Percentiles rank a stretch among this genome's conserved stretches.
Evolutionary conservation across 2,888 invertebrate species (phyloP).

Genomic region (Aspidapion aeneum): DNA sequence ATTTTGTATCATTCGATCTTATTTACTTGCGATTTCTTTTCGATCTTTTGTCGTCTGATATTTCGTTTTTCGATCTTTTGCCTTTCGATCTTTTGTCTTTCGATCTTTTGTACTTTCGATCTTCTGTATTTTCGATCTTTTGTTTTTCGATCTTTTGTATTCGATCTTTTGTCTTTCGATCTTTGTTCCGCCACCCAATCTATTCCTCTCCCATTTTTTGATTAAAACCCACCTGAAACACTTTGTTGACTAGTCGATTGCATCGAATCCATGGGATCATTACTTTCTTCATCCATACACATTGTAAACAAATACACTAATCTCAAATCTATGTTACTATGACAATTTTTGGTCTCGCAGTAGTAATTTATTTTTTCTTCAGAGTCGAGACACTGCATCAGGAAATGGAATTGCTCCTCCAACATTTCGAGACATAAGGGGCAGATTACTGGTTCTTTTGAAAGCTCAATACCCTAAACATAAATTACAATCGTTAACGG

Average conservation of each 20-base stretch:
- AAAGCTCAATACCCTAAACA: slow-evolving; percentile 15
- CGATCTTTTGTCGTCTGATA: no score
- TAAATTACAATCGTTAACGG: no score
- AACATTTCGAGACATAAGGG: slow-evolving; percentile 19
- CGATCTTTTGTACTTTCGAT: no score
- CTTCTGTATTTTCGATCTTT: no score
- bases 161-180: no score
- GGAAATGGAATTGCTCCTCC: slow-evolving; percentile 24
- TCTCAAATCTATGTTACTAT: slow-evolving; percentile 16
- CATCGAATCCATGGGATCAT: neutral
- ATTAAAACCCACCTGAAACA: neutral
- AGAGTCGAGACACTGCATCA: slow-evolving; percentile 23
- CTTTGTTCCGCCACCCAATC: no score
- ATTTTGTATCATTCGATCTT: no score
- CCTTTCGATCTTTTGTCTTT: no score
- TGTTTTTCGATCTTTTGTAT: no score
- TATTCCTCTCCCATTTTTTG: no score
- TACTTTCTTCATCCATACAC: slow-evolving; percentile 14
- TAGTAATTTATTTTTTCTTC: slow-evolving; percentile 25
- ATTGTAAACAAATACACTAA: slow-evolving; percentile 18
- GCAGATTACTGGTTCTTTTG: slow-evolving; percentile 19
- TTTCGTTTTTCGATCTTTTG: no score
- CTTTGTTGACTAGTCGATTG: neutral
- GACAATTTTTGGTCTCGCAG: slow-evolving; percentile 18
- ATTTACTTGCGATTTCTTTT: no score